A percentile compares a stretch with the other conserved stretches of the same genome.
These are phyloP conservation scores for Probaryconus sp. DNA, from an alignment of 1,140 invertebrate genomes.

Conservation along the genomic window DNA sequence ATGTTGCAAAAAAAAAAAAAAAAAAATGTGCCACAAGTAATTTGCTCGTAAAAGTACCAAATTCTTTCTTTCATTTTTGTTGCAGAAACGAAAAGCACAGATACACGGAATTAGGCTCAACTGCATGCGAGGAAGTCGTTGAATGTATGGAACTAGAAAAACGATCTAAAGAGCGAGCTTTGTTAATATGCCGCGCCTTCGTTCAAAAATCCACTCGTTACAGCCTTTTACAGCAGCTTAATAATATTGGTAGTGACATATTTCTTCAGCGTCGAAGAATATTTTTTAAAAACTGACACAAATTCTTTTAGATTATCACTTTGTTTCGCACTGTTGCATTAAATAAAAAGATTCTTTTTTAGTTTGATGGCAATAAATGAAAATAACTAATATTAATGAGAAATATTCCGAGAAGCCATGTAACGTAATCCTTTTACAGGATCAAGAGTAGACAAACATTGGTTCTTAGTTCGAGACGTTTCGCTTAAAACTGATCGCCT, in stretches of 20 bases:
- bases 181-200: constrained; percentile 83
- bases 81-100: constrained; percentile 81
- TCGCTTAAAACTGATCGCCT: constrained; percentile 89
- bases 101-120: constrained; percentile 83
- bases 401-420: too few relatives aligned
- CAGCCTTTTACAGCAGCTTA: constrained; percentile 85
- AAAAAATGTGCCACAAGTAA: too few relatives aligned
- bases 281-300: too few relatives aligned
- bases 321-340: too few relatives aligned
- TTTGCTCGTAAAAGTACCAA: too few relatives aligned
- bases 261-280: too few relatives aligned
- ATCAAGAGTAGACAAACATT: constrained; percentile 90
- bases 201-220: constrained; percentile 84
- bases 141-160: constrained; percentile 83
- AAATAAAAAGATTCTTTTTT: too few relatives aligned
- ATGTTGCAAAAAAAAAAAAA: too few relatives aligned
- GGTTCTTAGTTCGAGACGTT: constrained; percentile 91
- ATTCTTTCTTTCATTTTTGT: neutral
- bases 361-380: too few relatives aligned
- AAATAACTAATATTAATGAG: too few relatives aligned
- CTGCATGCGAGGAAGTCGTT: constrained; percentile 76
- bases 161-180: constrained; percentile 81
- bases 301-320: too few relatives aligned
- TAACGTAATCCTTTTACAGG: constrained; percentile 75
- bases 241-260: constrained; percentile 82